Conservation (phyloP, 2,797 vertebrate species). For the Amniataba percoides region DNA sequence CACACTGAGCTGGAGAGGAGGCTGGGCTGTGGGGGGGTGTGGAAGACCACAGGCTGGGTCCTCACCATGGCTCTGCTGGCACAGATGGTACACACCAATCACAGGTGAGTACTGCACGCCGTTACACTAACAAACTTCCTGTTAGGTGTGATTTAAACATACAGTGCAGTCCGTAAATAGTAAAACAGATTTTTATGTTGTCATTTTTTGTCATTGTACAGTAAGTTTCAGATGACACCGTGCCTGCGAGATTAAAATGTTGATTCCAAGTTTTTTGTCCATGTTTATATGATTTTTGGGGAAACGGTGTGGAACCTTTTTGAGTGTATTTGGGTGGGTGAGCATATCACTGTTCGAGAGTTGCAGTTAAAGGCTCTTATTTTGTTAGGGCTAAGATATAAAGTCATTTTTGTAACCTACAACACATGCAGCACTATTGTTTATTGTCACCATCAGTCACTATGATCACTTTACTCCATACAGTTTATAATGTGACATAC, state of each 20-base stretch:
- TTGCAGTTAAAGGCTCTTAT: background rate
- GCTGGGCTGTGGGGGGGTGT: conserved; percentile 71
- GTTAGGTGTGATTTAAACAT: conserved; percentile 3
- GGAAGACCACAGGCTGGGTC: conserved; percentile 87
- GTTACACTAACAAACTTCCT: conserved; percentile 2
- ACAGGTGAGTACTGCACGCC: conserved; percentile 85
- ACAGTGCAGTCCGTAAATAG: background rate
- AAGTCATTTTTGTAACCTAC: background rate
- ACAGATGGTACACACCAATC: conserved; percentile 89
- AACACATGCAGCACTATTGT: too few relatives aligned
- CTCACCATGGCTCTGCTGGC: conserved; percentile 84
- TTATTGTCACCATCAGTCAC: too few relatives aligned
- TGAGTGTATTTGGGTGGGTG: background rate
- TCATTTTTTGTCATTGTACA: conserved; percentile 7
- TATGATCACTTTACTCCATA: too few relatives aligned
- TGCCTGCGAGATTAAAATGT: background rate
- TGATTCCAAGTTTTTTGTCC: background rate
- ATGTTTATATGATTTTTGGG: background rate
- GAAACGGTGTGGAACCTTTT: background rate
- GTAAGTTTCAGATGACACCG: background rate
- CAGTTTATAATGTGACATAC: too few relatives aligned
- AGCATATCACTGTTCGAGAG: background rate
- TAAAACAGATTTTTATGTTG: background rate
- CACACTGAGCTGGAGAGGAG: conserved; percentile 71
- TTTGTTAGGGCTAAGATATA: background rate